Conservation (phyloP, 1,140 invertebrate genomes). For the Xylocopa sonorina region DNA sequence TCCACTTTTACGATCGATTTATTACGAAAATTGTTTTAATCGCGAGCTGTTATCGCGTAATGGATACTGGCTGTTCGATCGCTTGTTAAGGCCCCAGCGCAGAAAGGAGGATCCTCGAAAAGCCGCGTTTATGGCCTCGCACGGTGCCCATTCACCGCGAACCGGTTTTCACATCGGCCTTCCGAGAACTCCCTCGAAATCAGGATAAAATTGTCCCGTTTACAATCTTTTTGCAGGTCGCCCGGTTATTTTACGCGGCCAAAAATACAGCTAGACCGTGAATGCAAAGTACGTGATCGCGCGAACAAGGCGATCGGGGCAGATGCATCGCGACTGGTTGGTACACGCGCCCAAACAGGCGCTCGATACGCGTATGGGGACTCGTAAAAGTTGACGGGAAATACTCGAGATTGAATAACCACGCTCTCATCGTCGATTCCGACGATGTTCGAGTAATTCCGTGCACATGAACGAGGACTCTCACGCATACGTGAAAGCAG, state of each 20-base stretch:
- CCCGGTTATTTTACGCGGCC: background rate
- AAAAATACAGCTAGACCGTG: background rate
- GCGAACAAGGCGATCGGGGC: conserved; percentile 1
- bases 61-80: background rate
- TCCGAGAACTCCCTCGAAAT: conserved; percentile 20
- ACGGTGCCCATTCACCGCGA: background rate
- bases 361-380: no score
- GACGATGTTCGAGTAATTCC: background rate
- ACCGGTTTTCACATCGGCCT: conserved; percentile 35
- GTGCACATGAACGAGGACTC: background rate
- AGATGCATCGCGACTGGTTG: no score
- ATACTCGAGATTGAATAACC: background rate
- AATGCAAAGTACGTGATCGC: background rate
- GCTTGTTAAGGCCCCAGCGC: background rate
- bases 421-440: no score
- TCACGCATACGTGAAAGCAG: conserved; percentile 35
- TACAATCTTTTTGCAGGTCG: background rate
- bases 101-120: background rate
- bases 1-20: no score
- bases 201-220: conserved; percentile 23
- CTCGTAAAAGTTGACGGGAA: no score
- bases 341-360: no score
- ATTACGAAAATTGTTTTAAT: no score
- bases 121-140: background rate
- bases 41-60: no score